Conservation (phyloP, 2,888 invertebrate species). For the Pristionchus japonicus region DNA sequence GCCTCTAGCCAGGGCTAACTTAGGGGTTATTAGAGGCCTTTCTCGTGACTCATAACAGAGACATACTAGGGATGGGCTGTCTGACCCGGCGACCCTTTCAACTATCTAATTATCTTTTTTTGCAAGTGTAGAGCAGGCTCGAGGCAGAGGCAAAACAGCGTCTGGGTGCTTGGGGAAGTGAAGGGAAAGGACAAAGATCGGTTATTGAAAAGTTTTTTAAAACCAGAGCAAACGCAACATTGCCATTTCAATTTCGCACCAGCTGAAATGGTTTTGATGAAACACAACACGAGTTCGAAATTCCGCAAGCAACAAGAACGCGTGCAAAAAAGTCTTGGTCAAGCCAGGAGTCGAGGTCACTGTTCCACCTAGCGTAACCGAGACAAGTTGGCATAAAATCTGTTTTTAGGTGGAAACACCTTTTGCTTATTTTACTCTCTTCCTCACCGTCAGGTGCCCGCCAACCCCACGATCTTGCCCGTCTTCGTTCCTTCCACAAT, state of each 20-base stretch:
- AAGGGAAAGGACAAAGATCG: neutral
- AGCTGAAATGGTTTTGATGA: neutral
- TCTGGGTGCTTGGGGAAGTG: no score
- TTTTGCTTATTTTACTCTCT: no score
- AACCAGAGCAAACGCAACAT: neutral
- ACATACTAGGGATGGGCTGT: neutral
- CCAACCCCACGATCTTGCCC: neutral
- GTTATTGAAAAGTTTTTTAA: neutral
- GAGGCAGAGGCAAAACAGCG: neutral
- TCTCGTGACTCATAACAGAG: neutral
- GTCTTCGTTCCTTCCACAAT: constrained; percentile 18
- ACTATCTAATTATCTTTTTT: neutral
- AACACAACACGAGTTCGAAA: neutral
- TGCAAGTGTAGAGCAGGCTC: neutral
- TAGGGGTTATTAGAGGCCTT: neutral
- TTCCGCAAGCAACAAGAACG: neutral
- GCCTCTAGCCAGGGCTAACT: no score
- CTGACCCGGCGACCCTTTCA: neutral
- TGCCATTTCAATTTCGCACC: neutral
- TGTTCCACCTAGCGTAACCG: no score
- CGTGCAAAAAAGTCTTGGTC: no score
- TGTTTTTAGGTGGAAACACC: no score
- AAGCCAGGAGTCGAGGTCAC: no score
- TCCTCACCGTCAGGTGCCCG: no score
- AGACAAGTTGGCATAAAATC: no score